Conservation (phyloP, 23 tunicate species). For the Aplidium turbinatum region DNA sequence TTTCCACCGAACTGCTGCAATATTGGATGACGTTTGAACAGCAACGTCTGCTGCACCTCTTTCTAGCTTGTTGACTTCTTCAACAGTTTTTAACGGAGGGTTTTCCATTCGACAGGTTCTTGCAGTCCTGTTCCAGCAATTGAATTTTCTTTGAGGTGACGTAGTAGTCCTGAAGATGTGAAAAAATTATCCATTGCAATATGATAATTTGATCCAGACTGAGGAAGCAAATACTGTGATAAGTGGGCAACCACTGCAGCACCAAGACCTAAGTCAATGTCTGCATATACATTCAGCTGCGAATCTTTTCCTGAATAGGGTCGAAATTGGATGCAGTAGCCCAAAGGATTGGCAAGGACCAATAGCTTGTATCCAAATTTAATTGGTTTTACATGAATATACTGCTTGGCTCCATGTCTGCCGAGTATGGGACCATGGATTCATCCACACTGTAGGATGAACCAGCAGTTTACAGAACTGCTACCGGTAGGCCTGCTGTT, state of each 20-base stretch:
- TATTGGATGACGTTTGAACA: neutral
- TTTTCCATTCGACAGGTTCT: conserved; percentile 16
- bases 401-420: conserved; percentile 18
- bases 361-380: conserved; percentile 18
- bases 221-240: neutral
- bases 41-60: conserved; percentile 19
- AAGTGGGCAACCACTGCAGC: conserved; percentile 11
- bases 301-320: conserved; percentile 29
- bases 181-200: conserved; percentile 27
- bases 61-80: neutral
- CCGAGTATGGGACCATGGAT: conserved; percentile 39
- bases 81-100: neutral
- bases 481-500: too few species aligned
- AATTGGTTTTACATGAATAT: conserved; percentile 20
- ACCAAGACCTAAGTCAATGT: conserved; percentile 2
- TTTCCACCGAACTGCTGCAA: conserved; percentile 14
- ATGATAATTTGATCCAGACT: neutral
- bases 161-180: conserved; percentile 6
- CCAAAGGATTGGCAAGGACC: conserved; percentile 6
- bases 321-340: conserved; percentile 8
- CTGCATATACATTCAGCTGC: neutral
- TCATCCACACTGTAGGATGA: conserved; percentile 31
- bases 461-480: too few species aligned
- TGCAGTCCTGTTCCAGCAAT: conserved; percentile 18
- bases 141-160: neutral